phyloP scores from a whole-genome alignment of 2,888 invertebrate genomes.

The Stratiomys singularior region DNA sequence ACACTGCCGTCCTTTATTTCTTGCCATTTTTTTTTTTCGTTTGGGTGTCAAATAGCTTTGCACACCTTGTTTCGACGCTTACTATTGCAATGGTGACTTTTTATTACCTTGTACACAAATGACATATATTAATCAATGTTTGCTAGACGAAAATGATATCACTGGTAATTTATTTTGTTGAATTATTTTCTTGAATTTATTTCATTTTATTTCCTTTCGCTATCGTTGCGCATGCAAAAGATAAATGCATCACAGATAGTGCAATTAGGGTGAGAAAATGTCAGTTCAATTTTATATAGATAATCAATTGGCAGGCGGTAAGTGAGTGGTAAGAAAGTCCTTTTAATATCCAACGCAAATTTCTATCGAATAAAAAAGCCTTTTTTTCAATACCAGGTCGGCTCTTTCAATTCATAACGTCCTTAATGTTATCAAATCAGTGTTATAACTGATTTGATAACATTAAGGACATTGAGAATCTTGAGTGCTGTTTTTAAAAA shows the following conservation, averaged over 20 bases:
- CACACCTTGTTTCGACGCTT: background rate
- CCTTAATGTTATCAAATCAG: no score
- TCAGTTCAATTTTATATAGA: background rate
- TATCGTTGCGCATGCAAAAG: background rate
- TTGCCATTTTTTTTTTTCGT: no score
- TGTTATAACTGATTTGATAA: background rate
- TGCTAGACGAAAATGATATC: constrained; percentile 2
- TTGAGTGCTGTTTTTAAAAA: no score
- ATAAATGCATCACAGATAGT: background rate
- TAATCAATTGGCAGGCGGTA: no score
- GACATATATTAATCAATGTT: constrained; percentile 31
- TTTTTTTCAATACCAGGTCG: no score
- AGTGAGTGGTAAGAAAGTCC: no score
- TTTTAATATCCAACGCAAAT: no score
- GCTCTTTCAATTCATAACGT: no score
- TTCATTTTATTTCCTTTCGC: background rate
- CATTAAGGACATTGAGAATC: no score
- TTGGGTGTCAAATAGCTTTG: background rate
- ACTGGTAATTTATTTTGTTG: background rate
- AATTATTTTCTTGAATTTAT: background rate
- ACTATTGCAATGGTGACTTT: background rate
- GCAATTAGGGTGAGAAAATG: background rate
- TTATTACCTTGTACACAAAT: constrained; percentile 15
- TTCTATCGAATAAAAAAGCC: no score
- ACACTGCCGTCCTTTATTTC: background rate